These are phyloP conservation scores for Euplexia lucipara DNA, from an alignment of 2,888 invertebrate genomes.

Conservation along the genomic window DNA sequence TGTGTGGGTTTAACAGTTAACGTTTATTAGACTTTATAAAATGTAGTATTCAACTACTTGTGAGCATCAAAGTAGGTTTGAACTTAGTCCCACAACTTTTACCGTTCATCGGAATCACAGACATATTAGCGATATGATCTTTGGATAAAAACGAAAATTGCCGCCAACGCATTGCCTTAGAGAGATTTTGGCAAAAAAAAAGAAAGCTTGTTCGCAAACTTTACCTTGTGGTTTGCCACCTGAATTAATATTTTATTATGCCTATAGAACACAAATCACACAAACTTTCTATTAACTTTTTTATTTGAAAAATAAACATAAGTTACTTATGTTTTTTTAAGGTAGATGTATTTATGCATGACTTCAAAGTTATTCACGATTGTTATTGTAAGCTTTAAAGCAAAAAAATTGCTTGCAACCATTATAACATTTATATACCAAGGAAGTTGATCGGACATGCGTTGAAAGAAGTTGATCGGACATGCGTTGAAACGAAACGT, in stretches of 20 bases:
- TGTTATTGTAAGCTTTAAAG: background rate
- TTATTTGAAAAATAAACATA: conserved; percentile 12
- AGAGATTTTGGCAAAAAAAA: conserved; percentile 50
- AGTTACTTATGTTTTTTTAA: background rate
- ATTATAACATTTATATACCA: conserved; percentile 49
- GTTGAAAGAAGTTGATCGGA: conserved; percentile 66
- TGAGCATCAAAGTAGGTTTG: background rate
- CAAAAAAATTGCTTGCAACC: conserved; percentile 12
- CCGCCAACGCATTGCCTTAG: conserved; percentile 45
- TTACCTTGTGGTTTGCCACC: conserved; percentile 7
- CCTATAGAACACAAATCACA: conserved; percentile 19
- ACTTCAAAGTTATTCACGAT: background rate
- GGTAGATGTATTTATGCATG: background rate
- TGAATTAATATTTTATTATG: conserved; percentile 42
- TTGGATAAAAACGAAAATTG: conserved; percentile 24
- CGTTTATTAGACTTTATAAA: conserved; percentile 28
- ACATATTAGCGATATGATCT: conserved; percentile 25
- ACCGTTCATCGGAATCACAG: conserved; percentile 14
- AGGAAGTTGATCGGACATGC: conserved; percentile 67
- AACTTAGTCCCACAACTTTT: conserved; percentile 11
- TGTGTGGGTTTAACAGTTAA: conserved; percentile 36
- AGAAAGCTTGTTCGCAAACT: conserved; percentile 46
- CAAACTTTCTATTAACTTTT: conserved; percentile 31
- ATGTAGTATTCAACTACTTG: background rate
- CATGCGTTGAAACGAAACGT: conserved; percentile 62